These are phyloP conservation scores for Steatornis caripensis DNA, from an alignment of 2,113 vertebrate species.

Conservation along the genomic window DNA sequence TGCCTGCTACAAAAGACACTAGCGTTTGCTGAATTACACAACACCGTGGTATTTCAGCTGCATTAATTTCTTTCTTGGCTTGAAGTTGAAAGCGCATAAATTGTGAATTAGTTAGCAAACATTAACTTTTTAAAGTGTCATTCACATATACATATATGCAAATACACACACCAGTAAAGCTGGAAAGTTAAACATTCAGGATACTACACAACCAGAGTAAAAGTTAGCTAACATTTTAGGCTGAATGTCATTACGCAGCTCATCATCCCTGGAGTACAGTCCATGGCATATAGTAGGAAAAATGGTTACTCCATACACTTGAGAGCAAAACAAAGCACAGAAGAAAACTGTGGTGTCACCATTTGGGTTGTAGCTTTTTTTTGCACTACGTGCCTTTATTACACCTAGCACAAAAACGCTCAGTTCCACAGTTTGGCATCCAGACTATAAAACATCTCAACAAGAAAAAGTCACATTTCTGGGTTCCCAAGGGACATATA, in stretches of 20 bases:
- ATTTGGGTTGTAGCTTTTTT: background rate
- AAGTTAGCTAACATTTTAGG: background rate
- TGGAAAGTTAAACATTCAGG: background rate
- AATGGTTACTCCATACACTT: background rate
- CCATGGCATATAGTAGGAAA: background rate
- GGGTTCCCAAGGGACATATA: background rate
- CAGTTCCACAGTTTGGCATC: background rate
- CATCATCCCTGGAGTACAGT: background rate
- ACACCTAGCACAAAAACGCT: background rate
- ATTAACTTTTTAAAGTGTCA: constrained; percentile 59
- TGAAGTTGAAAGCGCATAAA: background rate
- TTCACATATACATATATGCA: background rate
- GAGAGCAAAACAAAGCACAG: background rate
- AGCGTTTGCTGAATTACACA: background rate
- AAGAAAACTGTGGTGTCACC: background rate
- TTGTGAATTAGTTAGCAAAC: constrained; percentile 57
- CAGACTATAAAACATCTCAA: background rate
- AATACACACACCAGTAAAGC: background rate
- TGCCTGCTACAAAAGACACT: background rate
- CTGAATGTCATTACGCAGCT: background rate
- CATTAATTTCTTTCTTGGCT: constrained; percentile 26
- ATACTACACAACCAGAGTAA: background rate
- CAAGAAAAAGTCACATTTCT: background rate
- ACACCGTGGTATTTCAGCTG: constrained; percentile 7
- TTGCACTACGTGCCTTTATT: rapidly evolving